Evolutionary conservation across 2,797 vertebrate species (phyloP).

Genomic region (Falco cherrug): DNA sequence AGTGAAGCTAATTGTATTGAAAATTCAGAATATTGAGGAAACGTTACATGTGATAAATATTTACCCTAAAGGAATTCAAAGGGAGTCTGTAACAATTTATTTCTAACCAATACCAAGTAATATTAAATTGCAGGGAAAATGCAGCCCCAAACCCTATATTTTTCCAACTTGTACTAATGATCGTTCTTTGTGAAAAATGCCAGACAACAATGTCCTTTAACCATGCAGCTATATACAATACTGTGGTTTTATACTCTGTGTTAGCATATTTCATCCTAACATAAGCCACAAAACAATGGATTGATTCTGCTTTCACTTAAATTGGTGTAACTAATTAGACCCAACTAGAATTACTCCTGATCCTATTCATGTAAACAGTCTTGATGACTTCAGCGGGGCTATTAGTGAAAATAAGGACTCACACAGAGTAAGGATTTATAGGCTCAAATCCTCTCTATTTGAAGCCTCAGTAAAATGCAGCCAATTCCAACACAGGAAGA

Average conservation of each 20-base stretch:
- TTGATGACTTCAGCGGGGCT: slow-evolving; percentile 57
- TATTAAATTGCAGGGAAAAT: slow-evolving; percentile 61
- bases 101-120: slow-evolving; percentile 62
- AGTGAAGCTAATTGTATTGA: slow-evolving; percentile 71
- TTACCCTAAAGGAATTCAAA: slow-evolving; percentile 67
- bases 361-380: slow-evolving; percentile 63
- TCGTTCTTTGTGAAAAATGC: slow-evolving; percentile 59
- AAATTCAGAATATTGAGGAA: slow-evolving; percentile 71
- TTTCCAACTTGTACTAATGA: slow-evolving; percentile 64
- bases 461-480: slow-evolving; percentile 41
- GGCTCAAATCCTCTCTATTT: slow-evolving; percentile 45
- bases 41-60: slow-evolving; percentile 70
- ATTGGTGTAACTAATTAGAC: slow-evolving; percentile 65
- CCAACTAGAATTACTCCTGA: slow-evolving; percentile 58
- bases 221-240: slow-evolving; percentile 14
- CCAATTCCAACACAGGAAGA: not conserved
- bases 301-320: slow-evolving; percentile 47
- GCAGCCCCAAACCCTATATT: slow-evolving; percentile 63
- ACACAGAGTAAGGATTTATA: slow-evolving; percentile 58
- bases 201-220: slow-evolving; percentile 59
- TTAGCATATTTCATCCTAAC: slow-evolving; percentile 28
- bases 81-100: slow-evolving; percentile 62
- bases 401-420: slow-evolving; percentile 62
- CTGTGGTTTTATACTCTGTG: not conserved
- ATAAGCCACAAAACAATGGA: slow-evolving; percentile 20